Evolutionary conservation across 2,888 invertebrate genomes (phyloP).

Genomic region (Drosophila paranaensis): DNA sequence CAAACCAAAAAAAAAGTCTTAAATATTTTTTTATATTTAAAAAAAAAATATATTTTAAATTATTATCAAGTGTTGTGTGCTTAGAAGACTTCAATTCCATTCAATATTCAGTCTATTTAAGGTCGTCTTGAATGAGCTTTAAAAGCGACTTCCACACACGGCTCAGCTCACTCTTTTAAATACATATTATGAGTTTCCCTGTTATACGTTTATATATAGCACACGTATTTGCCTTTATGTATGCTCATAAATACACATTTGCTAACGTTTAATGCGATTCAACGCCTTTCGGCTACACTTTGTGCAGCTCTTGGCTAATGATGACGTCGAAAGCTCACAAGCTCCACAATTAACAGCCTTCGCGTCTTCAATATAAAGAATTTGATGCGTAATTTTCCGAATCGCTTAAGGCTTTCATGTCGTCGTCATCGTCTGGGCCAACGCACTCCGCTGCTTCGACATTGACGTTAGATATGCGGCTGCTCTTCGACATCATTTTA

Average conservation of each 20-base stretch:
- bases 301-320: not conserved
- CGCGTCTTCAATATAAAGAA: not conserved
- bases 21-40: no score
- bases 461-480: not conserved
- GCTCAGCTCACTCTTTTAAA: not conserved
- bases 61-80: no score
- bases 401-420: not conserved
- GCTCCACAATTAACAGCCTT: not conserved
- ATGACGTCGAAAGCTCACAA: not conserved
- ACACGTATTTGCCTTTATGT: not conserved
- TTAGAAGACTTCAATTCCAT: no score
- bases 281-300: not conserved
- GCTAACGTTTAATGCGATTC: not conserved
- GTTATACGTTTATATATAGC: not conserved
- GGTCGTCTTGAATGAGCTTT: no score
- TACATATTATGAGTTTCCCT: not conserved
- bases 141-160: not conserved
- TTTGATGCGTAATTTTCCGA: slow-evolving; percentile 1
- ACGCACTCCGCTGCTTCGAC: not conserved
- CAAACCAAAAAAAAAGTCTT: not conserved
- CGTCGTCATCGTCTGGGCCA: not conserved
- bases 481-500: not conserved
- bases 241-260: not conserved
- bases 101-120: no score
- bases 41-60: no score